Evolutionary conservation across 2,113 vertebrate genomes (phyloP).

Genomic region (Archilochus colubris): DNA sequence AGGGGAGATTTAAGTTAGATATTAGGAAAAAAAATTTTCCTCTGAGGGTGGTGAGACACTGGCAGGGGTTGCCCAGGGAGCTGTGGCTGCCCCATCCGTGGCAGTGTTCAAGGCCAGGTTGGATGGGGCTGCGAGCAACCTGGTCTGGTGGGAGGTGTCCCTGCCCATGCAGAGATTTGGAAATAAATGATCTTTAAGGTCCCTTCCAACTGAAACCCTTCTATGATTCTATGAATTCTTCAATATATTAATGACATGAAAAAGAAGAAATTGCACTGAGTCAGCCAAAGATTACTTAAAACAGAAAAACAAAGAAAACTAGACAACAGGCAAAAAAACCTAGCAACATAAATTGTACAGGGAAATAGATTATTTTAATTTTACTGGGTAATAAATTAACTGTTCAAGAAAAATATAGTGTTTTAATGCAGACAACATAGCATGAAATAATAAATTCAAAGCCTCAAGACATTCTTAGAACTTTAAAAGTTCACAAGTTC

Average conservation of each 20-base stretch:
- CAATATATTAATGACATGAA: background rate
- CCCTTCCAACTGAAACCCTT: too few relatives aligned
- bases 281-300: background rate
- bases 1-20: too few relatives aligned
- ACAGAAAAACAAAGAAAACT: background rate
- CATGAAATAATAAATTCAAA: background rate
- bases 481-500: background rate
- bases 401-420: background rate
- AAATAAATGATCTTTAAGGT: too few relatives aligned
- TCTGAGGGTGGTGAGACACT: too few relatives aligned
- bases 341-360: background rate
- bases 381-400: background rate
- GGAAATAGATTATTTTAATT: background rate
- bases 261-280: background rate
- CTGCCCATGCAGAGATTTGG: too few relatives aligned
- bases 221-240: background rate
- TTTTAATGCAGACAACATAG: background rate
- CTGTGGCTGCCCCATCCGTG: too few relatives aligned
- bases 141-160: too few relatives aligned
- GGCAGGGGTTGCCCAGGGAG: too few relatives aligned
- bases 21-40: too few relatives aligned
- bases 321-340: background rate
- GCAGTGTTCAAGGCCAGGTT: too few relatives aligned
- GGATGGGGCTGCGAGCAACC: too few relatives aligned
- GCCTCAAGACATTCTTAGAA: background rate